These are phyloP conservation scores for Diarsia brunnea DNA, from an alignment of 2,888 invertebrate genomes.

Conservation along the genomic window DNA sequence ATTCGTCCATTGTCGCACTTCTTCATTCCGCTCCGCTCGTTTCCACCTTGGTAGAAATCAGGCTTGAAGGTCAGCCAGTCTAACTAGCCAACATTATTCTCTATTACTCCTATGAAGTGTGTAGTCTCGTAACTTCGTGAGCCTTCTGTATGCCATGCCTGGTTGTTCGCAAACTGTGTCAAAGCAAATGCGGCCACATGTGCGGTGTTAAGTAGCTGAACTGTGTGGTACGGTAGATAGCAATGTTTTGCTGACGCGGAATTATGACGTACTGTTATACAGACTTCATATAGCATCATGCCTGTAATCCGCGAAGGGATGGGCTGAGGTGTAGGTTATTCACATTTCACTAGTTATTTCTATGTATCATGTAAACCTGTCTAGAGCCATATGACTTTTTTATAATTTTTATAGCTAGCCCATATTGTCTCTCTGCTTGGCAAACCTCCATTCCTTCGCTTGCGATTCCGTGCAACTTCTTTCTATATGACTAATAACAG, in stretches of 20 bases:
- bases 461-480: too few species aligned
- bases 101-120: not conserved
- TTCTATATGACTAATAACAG: too few species aligned
- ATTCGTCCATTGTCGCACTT: too few species aligned
- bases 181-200: slow-evolving; percentile 48
- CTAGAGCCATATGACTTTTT: too few species aligned
- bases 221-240: slow-evolving; percentile 22
- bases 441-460: too few species aligned
- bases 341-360: not conserved
- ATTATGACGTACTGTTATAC: not conserved
- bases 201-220: slow-evolving; percentile 37
- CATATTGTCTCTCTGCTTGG: too few species aligned
- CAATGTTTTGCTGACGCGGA: slow-evolving; percentile 4
- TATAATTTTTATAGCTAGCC: too few species aligned
- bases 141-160: slow-evolving; percentile 32
- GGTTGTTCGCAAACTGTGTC: slow-evolving; percentile 38
- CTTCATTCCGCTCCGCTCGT: too few species aligned
- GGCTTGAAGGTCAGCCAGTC: not conserved
- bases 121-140: not conserved
- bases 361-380: not conserved
- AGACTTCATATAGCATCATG: not conserved
- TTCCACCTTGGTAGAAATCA: too few species aligned
- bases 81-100: not conserved
- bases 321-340: not conserved
- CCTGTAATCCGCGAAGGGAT: not conserved